Conservation (phyloP, 2,113 vertebrate genomes). For the Cepphus grylle region DNA sequence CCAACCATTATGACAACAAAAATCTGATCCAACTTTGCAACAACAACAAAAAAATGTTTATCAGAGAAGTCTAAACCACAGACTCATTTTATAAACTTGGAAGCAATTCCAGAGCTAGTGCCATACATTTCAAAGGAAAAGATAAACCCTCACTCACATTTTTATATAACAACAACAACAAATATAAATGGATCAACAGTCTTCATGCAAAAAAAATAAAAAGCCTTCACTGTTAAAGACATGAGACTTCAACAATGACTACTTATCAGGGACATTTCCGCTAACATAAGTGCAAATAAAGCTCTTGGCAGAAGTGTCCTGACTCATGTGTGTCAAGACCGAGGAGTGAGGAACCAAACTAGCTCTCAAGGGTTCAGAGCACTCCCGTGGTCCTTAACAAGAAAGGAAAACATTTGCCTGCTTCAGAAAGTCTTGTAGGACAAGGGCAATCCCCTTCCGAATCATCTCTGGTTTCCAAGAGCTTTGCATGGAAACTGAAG, state of each 20-base stretch:
- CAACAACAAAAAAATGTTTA: conserved; percentile 63
- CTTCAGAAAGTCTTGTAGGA: background rate
- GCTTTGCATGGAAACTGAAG: background rate
- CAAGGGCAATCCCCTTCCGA: background rate
- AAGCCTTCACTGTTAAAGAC: conserved; percentile 30
- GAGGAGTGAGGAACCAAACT: background rate
- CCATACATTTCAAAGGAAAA: conserved; percentile 56
- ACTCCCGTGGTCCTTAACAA: background rate
- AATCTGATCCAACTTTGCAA: conserved; percentile 63
- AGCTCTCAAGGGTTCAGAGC: background rate
- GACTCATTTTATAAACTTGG: conserved; percentile 66
- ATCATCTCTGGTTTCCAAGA: background rate
- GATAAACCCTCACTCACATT: conserved; percentile 66
- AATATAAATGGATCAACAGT: conserved; percentile 26
- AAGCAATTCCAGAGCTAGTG: conserved; percentile 50
- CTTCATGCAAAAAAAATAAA: background rate
- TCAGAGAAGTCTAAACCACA: conserved; percentile 58
- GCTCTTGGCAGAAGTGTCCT: conserved; percentile 1
- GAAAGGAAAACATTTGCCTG: background rate
- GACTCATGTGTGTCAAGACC: background rate
- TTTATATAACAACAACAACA: conserved; percentile 23
- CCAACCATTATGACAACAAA: conserved; percentile 35
- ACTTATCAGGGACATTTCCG: conserved; percentile 46
- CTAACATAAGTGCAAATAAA: conserved; percentile 50
- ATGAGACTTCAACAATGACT: background rate